Conservation (phyloP, 1,140 invertebrate genomes). For the Drosophila malerkotliana region DNA sequence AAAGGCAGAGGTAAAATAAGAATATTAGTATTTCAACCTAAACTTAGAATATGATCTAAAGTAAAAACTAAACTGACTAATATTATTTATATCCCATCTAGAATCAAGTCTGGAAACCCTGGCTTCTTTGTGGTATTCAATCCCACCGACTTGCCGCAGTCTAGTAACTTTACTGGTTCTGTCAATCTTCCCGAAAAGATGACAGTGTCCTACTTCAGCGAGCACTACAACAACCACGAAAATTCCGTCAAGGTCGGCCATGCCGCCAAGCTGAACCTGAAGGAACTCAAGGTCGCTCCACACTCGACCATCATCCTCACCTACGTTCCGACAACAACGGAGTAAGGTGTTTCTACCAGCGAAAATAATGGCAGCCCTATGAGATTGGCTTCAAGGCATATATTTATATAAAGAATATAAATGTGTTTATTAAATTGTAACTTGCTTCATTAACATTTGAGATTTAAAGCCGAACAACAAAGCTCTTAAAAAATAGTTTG, state of each 20-base stretch:
- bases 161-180: conserved; percentile 84
- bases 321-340: conserved; percentile 83
- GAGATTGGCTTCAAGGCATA: conserved; percentile 21
- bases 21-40: neutral
- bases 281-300: conserved; percentile 76
- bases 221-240: conserved; percentile 84
- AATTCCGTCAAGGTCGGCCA: conserved; percentile 80
- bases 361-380: neutral
- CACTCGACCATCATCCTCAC: conserved; percentile 84
- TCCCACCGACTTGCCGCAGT: conserved; percentile 84
- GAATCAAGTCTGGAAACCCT: conserved; percentile 88
- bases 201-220: conserved; percentile 85
- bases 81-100: conserved; percentile 48
- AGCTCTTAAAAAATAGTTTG: conserved; percentile 26
- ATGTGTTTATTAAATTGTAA: conserved; percentile 19
- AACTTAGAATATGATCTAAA: too few relatives aligned
- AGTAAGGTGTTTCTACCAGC: conserved; percentile 32
- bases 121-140: conserved; percentile 88
- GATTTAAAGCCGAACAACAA: conserved; percentile 45
- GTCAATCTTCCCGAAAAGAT: conserved; percentile 85
- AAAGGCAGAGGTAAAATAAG: conserved; percentile 53
- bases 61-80: neutral
- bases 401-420: conserved; percentile 8
- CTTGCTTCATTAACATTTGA: conserved; percentile 34
- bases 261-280: conserved; percentile 51